These are phyloP conservation scores for Coranthus polyacanthus DNA, from an alignment of 2,797 vertebrate species.

Conservation along the genomic window DNA sequence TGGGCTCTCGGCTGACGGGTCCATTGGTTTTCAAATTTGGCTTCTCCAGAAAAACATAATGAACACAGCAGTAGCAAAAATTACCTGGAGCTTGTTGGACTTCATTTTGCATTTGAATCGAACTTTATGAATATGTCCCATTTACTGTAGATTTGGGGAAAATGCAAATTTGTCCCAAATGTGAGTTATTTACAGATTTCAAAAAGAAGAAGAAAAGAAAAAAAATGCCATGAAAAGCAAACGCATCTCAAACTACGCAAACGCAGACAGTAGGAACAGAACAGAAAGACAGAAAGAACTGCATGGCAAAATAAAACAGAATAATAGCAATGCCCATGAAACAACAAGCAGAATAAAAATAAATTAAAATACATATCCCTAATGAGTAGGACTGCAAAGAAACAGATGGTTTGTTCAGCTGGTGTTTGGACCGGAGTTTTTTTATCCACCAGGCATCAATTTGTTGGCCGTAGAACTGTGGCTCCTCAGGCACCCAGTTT, in stretches of 20 bases:
- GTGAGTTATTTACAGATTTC: background rate
- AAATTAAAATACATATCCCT: constrained; percentile 61
- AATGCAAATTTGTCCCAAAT: background rate
- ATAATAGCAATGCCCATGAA: constrained; percentile 6
- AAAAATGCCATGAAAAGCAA: too few relatives aligned
- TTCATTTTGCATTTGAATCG: background rate
- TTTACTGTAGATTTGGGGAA: too few relatives aligned
- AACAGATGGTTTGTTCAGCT: constrained; percentile 79
- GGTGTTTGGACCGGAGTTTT: constrained; percentile 63
- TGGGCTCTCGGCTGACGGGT: constrained; percentile 52
- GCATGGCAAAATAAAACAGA: constrained; percentile 4
- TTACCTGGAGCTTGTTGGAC: constrained; percentile 12
- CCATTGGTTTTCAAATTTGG: constrained; percentile 59
- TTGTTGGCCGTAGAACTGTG: constrained; percentile 62
- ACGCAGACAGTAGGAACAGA: too few relatives aligned
- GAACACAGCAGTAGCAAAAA: constrained; percentile 39
- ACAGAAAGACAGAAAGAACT: constrained; percentile 22
- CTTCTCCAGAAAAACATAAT: constrained; percentile 40
- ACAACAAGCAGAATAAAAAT: constrained; percentile 60
- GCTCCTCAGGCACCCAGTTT: constrained; percentile 46
- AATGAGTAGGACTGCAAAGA: constrained; percentile 58
- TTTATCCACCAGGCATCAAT: constrained; percentile 63
- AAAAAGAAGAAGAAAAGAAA: background rate
- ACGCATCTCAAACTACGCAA: too few relatives aligned
- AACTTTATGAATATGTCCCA: too few relatives aligned